These are phyloP conservation scores for Nephrotoma guestfalica DNA, from an alignment of 2,888 invertebrate genomes.

Conservation along the genomic window DNA sequence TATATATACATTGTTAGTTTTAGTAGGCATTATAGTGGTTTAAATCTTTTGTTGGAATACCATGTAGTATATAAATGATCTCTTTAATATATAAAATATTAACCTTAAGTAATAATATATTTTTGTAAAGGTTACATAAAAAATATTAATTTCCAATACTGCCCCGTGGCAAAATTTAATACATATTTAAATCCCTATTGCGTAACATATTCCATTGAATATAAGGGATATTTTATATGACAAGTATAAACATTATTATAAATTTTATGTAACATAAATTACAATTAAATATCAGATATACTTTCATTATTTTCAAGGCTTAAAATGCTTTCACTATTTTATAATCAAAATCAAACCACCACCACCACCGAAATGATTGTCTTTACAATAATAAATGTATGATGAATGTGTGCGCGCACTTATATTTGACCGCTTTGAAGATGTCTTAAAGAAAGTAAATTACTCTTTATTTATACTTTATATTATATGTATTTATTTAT, in stretches of 20 bases:
- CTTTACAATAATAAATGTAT: background rate
- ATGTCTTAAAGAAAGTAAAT: background rate
- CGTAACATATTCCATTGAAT: background rate
- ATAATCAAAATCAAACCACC: background rate
- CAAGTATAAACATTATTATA: background rate
- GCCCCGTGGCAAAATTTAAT: background rate
- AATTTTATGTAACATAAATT: background rate
- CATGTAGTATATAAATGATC: background rate
- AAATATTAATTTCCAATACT: background rate
- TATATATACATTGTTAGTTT: background rate
- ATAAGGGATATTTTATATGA: background rate
- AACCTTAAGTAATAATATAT: too few relatives aligned
- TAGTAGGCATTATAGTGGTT: background rate
- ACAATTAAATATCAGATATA: background rate
- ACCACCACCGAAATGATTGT: background rate
- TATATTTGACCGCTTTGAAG: background rate
- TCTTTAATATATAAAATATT: too few relatives aligned
- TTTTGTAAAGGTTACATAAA: background rate
- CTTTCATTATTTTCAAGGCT: background rate
- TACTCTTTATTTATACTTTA: background rate
- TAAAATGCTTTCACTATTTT: background rate
- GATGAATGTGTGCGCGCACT: background rate
- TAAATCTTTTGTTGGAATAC: background rate
- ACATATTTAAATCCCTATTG: background rate
- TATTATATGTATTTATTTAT: background rate